Evolutionary conservation across 2,888 invertebrate species (phyloP).

Genomic region (Andrena camellia): DNA sequence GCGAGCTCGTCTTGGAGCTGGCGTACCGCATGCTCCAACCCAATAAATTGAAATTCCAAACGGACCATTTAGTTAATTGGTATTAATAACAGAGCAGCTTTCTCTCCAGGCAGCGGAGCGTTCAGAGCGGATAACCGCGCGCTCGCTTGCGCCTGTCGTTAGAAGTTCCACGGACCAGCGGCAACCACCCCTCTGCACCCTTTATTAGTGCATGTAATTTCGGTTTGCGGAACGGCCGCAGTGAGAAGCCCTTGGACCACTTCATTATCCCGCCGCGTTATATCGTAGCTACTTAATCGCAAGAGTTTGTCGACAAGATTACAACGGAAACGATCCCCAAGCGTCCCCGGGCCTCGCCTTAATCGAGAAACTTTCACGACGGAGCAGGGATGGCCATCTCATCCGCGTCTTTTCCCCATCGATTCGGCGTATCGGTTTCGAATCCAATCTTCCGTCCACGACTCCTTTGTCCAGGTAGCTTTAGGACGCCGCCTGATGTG

Average conservation of each 20-base stretch:
- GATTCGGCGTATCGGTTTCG: constrained; percentile 56
- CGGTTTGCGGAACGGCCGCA: constrained; percentile 49
- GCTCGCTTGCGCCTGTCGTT: constrained; percentile 16
- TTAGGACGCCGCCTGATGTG: constrained; percentile 11
- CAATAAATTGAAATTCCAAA: constrained; percentile 42
- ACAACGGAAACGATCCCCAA: constrained; percentile 57
- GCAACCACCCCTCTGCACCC: constrained; percentile 11
- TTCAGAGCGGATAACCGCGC: constrained; percentile 41
- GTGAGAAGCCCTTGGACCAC: constrained; percentile 60
- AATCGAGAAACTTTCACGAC: constrained; percentile 66
- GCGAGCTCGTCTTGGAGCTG: too few species aligned
- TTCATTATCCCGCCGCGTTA: constrained; percentile 67
- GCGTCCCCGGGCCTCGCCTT: constrained; percentile 29
- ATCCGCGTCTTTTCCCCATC: constrained; percentile 28
- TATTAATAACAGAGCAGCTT: constrained; percentile 55
- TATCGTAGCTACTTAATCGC: constrained; percentile 67
- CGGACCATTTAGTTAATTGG: constrained; percentile 44
- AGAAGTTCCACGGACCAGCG: constrained; percentile 33
- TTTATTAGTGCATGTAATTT: constrained; percentile 63
- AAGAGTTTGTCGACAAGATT: constrained; percentile 72
- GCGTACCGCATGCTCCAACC: neutral
- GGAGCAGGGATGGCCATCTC: neutral
- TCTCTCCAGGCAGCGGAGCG: constrained; percentile 26
- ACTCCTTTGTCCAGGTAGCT: constrained; percentile 43
- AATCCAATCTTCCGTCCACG: constrained; percentile 48